A percentile compares a stretch with the other conserved stretches of the same genome.
Conservation (phyloP, 2,797 vertebrate genomes). For the Nannoperca obscura region DNA sequence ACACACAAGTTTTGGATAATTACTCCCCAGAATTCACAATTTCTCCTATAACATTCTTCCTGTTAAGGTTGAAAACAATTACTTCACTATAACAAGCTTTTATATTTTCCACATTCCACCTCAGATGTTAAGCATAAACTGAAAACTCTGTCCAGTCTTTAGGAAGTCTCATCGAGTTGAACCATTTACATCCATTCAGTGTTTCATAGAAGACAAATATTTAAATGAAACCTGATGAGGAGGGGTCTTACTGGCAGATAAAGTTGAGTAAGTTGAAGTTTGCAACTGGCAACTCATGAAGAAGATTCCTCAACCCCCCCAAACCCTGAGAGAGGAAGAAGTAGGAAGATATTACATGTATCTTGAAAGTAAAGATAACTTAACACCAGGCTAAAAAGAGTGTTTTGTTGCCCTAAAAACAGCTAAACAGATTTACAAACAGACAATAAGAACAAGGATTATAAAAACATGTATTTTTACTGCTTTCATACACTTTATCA, state of each 20-base stretch:
- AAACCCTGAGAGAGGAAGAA: slow-evolving; percentile 71
- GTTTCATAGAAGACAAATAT: not conserved
- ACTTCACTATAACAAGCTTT: not conserved
- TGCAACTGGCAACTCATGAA: slow-evolving; percentile 83
- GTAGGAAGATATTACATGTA: too few species aligned
- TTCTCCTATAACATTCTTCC: not conserved
- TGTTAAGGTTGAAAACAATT: not conserved
- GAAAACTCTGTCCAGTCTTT: too few species aligned
- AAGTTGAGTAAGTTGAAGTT: slow-evolving; percentile 88
- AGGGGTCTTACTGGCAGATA: slow-evolving; percentile 82
- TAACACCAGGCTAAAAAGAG: not conserved
- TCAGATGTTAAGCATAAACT: not conserved
- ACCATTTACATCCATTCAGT: not conserved
- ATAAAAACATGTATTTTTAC: too few species aligned
- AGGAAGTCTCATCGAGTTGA: not conserved
- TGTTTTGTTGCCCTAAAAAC: not conserved
- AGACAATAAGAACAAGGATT: too few species aligned
- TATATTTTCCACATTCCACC: too few species aligned
- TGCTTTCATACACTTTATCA: too few species aligned
- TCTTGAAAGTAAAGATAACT: not conserved
- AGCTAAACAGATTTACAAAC: too few species aligned
- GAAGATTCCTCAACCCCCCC: slow-evolving; percentile 78
- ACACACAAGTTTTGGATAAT: slow-evolving; percentile 17
- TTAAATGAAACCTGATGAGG: not conserved
- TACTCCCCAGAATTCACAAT: not conserved